Conservation (phyloP, 1,140 invertebrate species). For the Anastrepha obliqua region DNA sequence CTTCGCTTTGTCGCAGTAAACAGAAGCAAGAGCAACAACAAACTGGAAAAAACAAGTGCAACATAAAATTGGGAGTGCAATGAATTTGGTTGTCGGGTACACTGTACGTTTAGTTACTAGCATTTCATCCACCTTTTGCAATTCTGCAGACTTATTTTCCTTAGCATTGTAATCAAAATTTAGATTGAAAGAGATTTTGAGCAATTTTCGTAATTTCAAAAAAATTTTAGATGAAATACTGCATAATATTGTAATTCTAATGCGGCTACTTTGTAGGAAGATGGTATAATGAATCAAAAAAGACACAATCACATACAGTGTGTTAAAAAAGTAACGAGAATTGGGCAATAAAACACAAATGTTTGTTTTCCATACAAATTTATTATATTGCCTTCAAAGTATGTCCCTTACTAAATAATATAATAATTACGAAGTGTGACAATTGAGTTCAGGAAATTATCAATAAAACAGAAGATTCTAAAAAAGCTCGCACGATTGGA, state of each 20-base stretch:
- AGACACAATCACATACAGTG: background rate
- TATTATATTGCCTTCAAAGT: no score
- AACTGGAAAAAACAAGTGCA: background rate
- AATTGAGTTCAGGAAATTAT: no score
- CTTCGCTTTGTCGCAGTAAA: background rate
- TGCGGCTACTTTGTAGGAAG: background rate
- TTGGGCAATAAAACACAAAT: no score
- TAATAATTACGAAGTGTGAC: no score
- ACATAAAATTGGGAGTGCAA: background rate
- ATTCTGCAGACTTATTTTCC: background rate
- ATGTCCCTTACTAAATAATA: no score
- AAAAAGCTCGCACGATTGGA: no score
- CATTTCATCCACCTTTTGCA: background rate
- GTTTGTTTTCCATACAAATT: no score
- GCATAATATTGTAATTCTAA: conserved; percentile 12
- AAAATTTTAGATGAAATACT: background rate
- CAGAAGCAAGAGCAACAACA: background rate
- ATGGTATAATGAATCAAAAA: background rate
- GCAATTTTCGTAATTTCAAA: conserved; percentile 9
- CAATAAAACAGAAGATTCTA: no score
- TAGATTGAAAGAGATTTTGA: background rate
- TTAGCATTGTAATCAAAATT: background rate
- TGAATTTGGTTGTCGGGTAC: background rate
- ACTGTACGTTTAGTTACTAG: background rate
- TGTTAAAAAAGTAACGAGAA: no score